These are phyloP conservation scores for Galbula dea DNA, from an alignment of 2,113 vertebrate species.

Conservation along the genomic window DNA sequence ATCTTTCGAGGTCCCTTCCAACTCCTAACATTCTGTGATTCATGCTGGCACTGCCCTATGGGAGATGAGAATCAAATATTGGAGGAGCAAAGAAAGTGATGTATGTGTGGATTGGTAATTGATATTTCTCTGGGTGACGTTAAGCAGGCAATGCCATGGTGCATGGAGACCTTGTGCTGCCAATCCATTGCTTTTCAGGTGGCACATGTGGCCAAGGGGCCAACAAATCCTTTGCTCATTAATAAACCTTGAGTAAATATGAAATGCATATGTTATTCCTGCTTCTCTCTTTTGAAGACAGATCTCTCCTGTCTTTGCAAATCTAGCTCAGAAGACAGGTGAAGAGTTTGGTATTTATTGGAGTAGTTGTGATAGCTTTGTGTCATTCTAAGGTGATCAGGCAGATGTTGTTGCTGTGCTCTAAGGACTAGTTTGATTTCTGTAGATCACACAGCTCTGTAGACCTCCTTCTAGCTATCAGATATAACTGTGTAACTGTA, in stretches of 20 bases:
- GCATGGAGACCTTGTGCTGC: background rate
- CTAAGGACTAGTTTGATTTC: background rate
- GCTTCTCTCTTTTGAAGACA: background rate
- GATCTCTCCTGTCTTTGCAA: background rate
- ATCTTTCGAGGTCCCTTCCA: too few species aligned
- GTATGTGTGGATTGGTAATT: too few species aligned
- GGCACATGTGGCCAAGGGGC: rapidly evolving
- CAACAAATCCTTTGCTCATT: background rate
- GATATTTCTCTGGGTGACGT: background rate
- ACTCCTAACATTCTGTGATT: too few species aligned
- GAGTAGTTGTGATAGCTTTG: background rate
- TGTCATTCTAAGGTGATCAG: background rate
- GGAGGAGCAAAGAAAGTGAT: background rate
- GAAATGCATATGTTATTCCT: background rate
- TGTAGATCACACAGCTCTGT: background rate
- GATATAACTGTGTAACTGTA: background rate
- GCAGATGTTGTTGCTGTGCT: background rate
- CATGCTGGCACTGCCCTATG: background rate
- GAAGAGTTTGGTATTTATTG: background rate
- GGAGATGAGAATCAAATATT: background rate
- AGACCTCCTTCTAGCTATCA: background rate
- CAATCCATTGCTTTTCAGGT: background rate
- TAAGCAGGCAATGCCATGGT: background rate
- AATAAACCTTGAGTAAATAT: background rate
- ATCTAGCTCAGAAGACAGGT: background rate